Conservation (phyloP, 1,140 invertebrate genomes). For the Brachionus paranguensis region DNA sequence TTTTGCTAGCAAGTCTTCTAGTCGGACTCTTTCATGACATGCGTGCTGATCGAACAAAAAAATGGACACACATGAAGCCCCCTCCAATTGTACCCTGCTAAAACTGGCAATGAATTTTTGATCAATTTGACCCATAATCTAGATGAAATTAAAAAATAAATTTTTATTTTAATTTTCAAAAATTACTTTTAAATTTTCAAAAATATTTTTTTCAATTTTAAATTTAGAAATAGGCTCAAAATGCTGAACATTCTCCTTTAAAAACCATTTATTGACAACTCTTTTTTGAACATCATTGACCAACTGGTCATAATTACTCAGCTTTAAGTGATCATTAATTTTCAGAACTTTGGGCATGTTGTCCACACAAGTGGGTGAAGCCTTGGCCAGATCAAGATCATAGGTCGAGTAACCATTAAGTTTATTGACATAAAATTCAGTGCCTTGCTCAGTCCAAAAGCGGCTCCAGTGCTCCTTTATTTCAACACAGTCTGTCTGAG, state of each 20-base stretch:
- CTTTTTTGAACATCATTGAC: neutral
- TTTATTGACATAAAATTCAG: slow-evolving; percentile 7
- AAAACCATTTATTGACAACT: neutral
- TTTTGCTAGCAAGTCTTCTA: neutral
- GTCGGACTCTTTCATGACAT: slow-evolving; percentile 16
- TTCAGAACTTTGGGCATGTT: neutral
- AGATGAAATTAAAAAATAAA: neutral
- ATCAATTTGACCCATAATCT: slow-evolving; percentile 30
- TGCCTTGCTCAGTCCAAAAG: neutral
- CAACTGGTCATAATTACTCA: neutral
- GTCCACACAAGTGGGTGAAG: neutral
- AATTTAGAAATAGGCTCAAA: neutral
- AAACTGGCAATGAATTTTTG: slow-evolving; percentile 15
- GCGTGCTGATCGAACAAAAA: slow-evolving; percentile 38
- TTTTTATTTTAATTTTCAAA: neutral
- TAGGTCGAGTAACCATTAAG: neutral
- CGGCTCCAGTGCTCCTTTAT: neutral
- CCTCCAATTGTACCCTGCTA: neutral
- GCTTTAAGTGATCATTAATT: neutral
- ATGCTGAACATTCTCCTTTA: neutral
- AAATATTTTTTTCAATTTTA: neutral
- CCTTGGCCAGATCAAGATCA: neutral
- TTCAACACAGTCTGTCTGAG: neutral
- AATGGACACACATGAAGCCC: neutral
- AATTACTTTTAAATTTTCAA: slow-evolving; percentile 8